Conservation (phyloP, 2,113 vertebrate species). For the Dendropsophus ebraccatus region DNA sequence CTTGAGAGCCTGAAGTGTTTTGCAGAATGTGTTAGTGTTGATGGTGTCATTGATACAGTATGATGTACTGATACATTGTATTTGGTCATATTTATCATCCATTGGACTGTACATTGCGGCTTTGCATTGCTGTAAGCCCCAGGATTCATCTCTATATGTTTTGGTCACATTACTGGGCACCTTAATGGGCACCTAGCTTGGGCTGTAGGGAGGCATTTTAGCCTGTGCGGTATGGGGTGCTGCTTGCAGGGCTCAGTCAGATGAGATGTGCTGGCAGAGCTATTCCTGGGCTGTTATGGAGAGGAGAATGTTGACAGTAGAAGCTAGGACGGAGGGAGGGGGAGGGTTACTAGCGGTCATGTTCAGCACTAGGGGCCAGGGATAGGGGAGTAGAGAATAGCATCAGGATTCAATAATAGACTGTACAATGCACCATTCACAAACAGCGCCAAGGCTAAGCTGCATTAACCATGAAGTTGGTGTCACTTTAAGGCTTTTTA, state of each 20-base stretch:
- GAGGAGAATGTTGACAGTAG: slow-evolving; percentile 67
- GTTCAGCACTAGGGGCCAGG: slow-evolving; percentile 55
- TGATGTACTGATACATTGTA: background rate
- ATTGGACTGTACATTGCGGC: background rate
- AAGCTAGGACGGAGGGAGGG: slow-evolving; percentile 22
- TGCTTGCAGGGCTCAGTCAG: background rate
- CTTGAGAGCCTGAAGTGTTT: background rate
- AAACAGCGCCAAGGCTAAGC: slow-evolving; percentile 53
- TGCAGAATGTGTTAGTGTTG: background rate
- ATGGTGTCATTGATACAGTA: background rate
- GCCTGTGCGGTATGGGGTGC: background rate
- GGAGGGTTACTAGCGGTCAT: slow-evolving; percentile 74
- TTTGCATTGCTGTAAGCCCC: background rate
- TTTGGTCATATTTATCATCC: background rate
- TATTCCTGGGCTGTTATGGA: slow-evolving; percentile 57
- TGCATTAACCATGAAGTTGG: slow-evolving; percentile 34
- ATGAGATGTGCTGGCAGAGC: background rate
- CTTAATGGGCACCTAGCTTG: background rate
- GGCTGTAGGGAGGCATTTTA: background rate
- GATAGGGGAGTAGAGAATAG: slow-evolving; percentile 39
- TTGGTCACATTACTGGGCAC: background rate
- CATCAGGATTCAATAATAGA: slow-evolving; percentile 60
- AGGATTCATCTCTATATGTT: background rate
- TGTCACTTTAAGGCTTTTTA: background rate
- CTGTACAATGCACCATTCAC: slow-evolving; percentile 65